Conservation (phyloP, 2,797 vertebrate species). For the Nyctibius grandis region DNA sequence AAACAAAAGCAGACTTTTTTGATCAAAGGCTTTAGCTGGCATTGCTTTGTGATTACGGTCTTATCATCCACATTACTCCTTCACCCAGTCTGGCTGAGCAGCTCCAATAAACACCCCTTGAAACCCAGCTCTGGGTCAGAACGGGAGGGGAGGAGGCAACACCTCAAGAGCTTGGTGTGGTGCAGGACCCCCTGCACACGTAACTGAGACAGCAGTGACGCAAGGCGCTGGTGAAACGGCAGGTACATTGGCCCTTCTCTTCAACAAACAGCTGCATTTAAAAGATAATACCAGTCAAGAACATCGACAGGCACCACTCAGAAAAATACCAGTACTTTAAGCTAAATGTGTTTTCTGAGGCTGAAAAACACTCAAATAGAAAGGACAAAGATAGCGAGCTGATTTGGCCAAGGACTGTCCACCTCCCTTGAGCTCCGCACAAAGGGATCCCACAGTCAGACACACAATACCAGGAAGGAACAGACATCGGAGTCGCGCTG, state of each 20-base stretch:
- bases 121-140: neutral
- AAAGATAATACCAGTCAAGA: neutral
- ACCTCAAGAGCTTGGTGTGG: neutral
- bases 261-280: neutral
- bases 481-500: neutral
- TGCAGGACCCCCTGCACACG: neutral
- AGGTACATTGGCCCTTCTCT: neutral
- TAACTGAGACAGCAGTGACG: neutral
- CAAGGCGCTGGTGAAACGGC: neutral
- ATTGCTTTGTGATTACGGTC: neutral
- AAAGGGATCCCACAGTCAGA: neutral
- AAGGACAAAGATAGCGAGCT: neutral
- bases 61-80: neutral
- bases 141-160: no score
- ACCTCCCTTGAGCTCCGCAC: neutral
- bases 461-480: neutral
- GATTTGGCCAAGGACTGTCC: neutral
- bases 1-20: neutral
- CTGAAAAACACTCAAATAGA: neutral
- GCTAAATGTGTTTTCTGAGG: neutral
- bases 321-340: neutral
- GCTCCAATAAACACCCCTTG: neutral
- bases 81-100: accelerated
- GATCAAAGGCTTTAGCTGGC: neutral
- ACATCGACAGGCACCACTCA: neutral